Evolutionary conservation across 2,797 vertebrate species (phyloP), one percentile per base, ranked within the genome.

Genomic region (Lycodopsis pacificus): DNA sequence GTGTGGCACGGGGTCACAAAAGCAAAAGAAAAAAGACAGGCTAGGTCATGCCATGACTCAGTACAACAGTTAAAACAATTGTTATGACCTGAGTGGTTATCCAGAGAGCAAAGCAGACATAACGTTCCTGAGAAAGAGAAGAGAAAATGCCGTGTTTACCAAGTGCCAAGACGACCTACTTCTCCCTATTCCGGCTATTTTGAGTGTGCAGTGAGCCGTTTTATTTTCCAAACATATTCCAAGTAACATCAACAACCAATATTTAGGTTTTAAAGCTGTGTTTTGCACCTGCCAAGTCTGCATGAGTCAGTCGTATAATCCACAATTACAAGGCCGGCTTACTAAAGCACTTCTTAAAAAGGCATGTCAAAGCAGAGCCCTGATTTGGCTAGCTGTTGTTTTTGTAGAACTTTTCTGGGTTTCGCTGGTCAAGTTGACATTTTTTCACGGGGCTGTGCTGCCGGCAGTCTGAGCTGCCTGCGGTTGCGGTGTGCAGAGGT

Each of bases 281-380:
- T 87, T 91, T 89, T 92, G 93, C 88, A 93, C 91, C 93, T 92
- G 92, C 92, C 91, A 93, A 91, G 85, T 90, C 90, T 77, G 86
- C 71, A 70, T 90, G 91, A 94, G 82, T 93, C 90, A 84, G 72
- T 84, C 64, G 67, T 86, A 88, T 88, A 89, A 92, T 91, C 90
- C 88, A 91, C 91, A 93, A 94, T 93, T 94, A 94, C 93, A 93
- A 94, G 93, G 92, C 83, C 77, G 65, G 81, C 85, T 90, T 91
- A 91, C 80, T 90, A 91, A 91, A 92, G 88, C 86, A 77, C 83
- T 92, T 89, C 92, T 92, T 92, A 86, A 93, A 92, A 91, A 91
- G 90, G 88, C 92, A 89, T 89, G 93, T 92, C 87, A 81, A 89
- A 93, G 90, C 91, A 88, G 62, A 78, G 90, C 65, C 82, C 80